Evolutionary conservation across 2,888 invertebrate genomes (phyloP).

Genomic region (Oeneis ivallda): DNA sequence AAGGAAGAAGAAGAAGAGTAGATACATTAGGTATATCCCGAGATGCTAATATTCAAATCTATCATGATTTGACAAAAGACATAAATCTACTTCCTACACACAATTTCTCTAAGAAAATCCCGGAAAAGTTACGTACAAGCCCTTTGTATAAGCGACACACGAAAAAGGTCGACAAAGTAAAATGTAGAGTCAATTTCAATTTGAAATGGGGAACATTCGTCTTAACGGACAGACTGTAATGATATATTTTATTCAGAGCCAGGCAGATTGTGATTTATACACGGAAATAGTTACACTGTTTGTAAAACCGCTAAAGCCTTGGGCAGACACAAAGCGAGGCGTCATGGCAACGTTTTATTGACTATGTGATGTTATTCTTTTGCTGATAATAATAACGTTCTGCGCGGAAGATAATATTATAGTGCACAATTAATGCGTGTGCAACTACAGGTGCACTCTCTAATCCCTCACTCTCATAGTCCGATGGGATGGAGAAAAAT

Average conservation of each 20-base stretch:
- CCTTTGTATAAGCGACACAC: constrained; percentile 14
- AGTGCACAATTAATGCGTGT: too few relatives aligned
- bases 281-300: constrained; percentile 9
- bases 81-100: constrained; percentile 4
- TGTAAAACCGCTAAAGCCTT: background rate
- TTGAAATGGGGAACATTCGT: constrained; percentile 11
- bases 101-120: constrained; percentile 17
- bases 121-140: constrained; percentile 4
- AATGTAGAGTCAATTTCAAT: constrained; percentile 21
- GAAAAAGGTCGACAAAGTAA: constrained; percentile 10
- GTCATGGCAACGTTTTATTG: too few relatives aligned
- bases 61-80: background rate
- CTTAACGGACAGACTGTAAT: constrained; percentile 10
- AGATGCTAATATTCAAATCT: too few relatives aligned
- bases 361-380: too few relatives aligned
- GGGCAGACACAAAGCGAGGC: too few relatives aligned
- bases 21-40: too few relatives aligned
- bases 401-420: too few relatives aligned
- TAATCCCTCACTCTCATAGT: too few relatives aligned
- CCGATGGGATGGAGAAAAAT: too few relatives aligned
- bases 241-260: constrained; percentile 8
- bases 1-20: too few relatives aligned
- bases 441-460: too few relatives aligned
- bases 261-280: constrained; percentile 16
- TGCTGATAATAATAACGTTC: too few relatives aligned